Conservation (phyloP, 2,113 vertebrate species). For the Eubucco bourcierii region DNA sequence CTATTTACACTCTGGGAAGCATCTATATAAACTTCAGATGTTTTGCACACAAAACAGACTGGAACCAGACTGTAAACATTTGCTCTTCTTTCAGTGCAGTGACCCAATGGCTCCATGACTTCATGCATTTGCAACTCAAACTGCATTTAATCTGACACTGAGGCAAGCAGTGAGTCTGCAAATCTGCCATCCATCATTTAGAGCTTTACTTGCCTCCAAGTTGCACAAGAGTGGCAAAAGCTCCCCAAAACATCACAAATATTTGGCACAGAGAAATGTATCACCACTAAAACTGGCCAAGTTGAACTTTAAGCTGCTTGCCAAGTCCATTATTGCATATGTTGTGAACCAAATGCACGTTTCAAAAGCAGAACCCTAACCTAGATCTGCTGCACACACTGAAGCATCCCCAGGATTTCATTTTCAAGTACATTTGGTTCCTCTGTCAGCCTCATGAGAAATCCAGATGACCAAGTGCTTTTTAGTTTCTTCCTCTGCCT, state of each 20-base stretch:
- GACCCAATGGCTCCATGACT: slow-evolving; percentile 66
- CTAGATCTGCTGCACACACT: background rate
- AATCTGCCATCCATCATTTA: slow-evolving; percentile 36
- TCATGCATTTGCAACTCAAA: slow-evolving; percentile 55
- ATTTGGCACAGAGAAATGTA: slow-evolving; percentile 15
- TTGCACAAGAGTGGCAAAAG: background rate
- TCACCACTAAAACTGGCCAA: background rate
- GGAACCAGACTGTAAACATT: slow-evolving; percentile 65
- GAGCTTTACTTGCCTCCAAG: slow-evolving; percentile 22
- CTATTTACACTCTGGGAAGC: slow-evolving; percentile 40
- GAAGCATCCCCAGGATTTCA: background rate
- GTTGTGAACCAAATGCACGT: slow-evolving; percentile 7
- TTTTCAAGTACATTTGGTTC: slow-evolving; percentile 22
- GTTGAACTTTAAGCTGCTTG: background rate
- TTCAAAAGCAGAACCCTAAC: slow-evolving; percentile 7
- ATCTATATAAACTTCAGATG: slow-evolving; percentile 50
- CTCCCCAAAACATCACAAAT: slow-evolving; percentile 38
- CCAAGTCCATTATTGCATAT: background rate
- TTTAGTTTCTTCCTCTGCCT: slow-evolving; percentile 40
- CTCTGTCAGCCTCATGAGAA: slow-evolving; percentile 36
- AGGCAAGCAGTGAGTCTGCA: slow-evolving; percentile 35
- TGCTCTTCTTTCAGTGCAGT: slow-evolving; percentile 42
- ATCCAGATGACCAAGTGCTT: slow-evolving; percentile 22
- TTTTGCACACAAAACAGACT: slow-evolving; percentile 48
- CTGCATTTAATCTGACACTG: slow-evolving; percentile 6